Conservation (phyloP, 2,888 invertebrate genomes). For the Lithodes maja region DNA sequence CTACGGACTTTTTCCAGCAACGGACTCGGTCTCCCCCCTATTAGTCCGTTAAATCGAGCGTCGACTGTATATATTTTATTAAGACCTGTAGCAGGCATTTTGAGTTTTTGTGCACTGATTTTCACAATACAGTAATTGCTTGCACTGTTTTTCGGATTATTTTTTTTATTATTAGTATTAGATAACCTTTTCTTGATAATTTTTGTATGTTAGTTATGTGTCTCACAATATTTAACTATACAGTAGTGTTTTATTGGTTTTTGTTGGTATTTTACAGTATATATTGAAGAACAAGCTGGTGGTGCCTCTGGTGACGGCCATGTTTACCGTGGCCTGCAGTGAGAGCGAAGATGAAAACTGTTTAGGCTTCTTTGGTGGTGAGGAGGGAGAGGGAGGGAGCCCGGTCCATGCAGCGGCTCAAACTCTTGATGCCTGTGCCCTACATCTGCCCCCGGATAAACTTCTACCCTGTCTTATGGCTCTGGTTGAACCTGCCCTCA, state of each 20-base stretch:
- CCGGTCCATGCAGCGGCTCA: slow-evolving; percentile 84
- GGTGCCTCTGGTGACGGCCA: slow-evolving; percentile 81
- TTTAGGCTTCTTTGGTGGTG: slow-evolving; percentile 81
- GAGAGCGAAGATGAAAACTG: slow-evolving; percentile 79
- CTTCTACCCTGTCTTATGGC: slow-evolving; percentile 82
- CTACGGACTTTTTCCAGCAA: too few species aligned
- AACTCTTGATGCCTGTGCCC: slow-evolving; percentile 83
- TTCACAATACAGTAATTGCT: too few species aligned
- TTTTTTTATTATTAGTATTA: too few species aligned
- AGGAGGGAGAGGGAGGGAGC: slow-evolving; percentile 81
- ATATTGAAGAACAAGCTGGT: slow-evolving; percentile 83
- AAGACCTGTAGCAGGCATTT: too few species aligned
- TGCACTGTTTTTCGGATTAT: too few species aligned
- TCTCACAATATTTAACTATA: too few species aligned
- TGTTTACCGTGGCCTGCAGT: slow-evolving; percentile 83
- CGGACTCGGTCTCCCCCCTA: too few species aligned
- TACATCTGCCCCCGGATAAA: slow-evolving; percentile 85
- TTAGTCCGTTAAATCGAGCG: too few species aligned
- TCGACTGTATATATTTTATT: too few species aligned
- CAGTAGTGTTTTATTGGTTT: neutral
- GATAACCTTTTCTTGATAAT: too few species aligned
- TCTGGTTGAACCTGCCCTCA: slow-evolving; percentile 65
- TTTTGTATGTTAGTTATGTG: too few species aligned
- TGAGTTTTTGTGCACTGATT: too few species aligned
- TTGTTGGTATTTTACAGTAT: slow-evolving; percentile 73